phyloP scores from a whole-genome alignment of 2,797 vertebrate species.

The Rhabdomys pumilio region DNA sequence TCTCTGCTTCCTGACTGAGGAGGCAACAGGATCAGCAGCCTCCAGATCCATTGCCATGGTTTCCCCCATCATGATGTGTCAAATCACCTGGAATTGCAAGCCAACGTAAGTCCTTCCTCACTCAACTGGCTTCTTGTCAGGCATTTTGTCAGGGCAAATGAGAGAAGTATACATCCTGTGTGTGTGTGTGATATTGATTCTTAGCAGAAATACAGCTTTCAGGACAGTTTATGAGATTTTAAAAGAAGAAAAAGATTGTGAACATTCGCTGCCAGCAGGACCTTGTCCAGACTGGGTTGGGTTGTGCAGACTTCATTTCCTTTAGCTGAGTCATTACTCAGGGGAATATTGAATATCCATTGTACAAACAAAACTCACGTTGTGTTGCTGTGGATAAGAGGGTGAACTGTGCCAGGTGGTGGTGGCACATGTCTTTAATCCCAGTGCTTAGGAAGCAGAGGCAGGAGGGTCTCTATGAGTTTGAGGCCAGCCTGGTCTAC shows the following conservation, averaged over 20 bases:
- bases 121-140: neutral
- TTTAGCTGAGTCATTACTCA: neutral
- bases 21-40: neutral
- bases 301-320: neutral
- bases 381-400: neutral
- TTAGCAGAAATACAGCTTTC: constrained; percentile 10
- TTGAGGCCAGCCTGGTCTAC: neutral
- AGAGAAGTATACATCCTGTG: neutral
- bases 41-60: neutral
- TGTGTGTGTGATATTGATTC: neutral
- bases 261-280: neutral
- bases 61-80: neutral
- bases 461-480: neutral
- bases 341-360: neutral
- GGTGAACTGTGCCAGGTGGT: neutral
- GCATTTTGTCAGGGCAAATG: neutral
- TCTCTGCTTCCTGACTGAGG: neutral
- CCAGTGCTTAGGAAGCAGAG: neutral
- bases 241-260: neutral
- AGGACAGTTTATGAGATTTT: neutral
- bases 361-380: neutral
- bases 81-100: neutral
- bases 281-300: neutral
- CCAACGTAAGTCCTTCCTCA: neutral
- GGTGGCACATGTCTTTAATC: neutral